Base-by-base conservation (phyloP, 2,113 vertebrate species). In the Anser cygnoides region DNA sequence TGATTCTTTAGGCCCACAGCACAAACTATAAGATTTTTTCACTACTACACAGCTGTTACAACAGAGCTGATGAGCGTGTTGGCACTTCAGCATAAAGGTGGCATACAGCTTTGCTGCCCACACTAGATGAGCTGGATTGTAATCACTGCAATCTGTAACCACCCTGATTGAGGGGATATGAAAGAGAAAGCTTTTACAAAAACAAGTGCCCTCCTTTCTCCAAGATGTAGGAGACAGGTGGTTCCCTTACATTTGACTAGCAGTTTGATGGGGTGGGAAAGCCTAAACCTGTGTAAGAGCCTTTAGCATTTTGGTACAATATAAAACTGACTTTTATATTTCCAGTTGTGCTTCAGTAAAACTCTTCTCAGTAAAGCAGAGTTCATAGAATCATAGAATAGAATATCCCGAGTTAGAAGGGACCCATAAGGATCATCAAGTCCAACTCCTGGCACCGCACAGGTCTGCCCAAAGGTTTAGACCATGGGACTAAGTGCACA, bases 1-100 rank as follows among this genome's bases (percentile, higher is more conserved):
- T 55, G 41, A 66, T 31, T 79, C 12, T n/a, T 66, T 10, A 20
- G 17, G 5, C 79, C 87, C 59, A 35, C 6, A 73, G 72, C 58
- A 76, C 31, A 68, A 83, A 55, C 31, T 41, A 9, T 43, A 31
- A 25, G 31, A 50, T 80, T 87, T 25, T 67, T 57, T 62, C 90
- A 59, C 37, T 59, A 84, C 85, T 71, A 90, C 74, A 79, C 59
- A 73, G 77, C 41, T 73, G 50, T 85, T 90, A 16, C 41, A 67
- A 35, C 54, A 82, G 84, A 89, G 52, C 37, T 75, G 79, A 8
- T 68, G n/a, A 41, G 44, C 15, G 41, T n/a, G 26, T 31, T 81
- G 88, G 79, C 86, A 71, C 43, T 61, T 33, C 28, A 44, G 41
- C 39, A 21, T 0, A 19, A 23, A 37, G 28, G 44, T 10, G 41